A percentile compares a stretch with the other conserved stretches of the same genome.
Evolutionary conservation across 1,140 invertebrate genomes (phyloP).

Genomic region (Rhyzopertha dominica): DNA sequence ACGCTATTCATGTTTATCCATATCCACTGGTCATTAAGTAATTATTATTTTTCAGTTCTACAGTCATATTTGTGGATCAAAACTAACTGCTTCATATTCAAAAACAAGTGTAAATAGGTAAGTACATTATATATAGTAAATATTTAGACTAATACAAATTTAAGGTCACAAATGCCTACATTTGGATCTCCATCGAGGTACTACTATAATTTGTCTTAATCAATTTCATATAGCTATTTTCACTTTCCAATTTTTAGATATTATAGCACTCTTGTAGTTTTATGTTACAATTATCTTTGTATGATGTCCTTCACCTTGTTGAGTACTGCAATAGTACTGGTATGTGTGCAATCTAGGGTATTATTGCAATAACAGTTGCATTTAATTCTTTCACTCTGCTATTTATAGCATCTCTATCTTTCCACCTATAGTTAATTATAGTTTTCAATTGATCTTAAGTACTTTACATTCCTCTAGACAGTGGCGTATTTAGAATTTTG

Average conservation of each 20-base stretch:
- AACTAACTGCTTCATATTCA: conserved; percentile 48
- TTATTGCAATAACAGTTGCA: too few species aligned
- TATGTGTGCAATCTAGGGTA: too few species aligned
- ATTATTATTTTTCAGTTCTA: conserved; percentile 59
- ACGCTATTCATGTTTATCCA: conserved; percentile 20
- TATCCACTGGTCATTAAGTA: conserved; percentile 2
- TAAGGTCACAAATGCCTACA: conserved; percentile 14
- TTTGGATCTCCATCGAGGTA: conserved; percentile 35
- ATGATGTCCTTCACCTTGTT: too few species aligned
- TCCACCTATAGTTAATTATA: too few species aligned
- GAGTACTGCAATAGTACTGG: too few species aligned
- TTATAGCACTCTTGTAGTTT: conserved; percentile 5
- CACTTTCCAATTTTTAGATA: not conserved
- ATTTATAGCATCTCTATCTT: too few species aligned
- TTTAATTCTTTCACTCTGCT: too few species aligned
- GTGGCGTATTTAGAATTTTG: too few species aligned
- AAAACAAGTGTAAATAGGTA: conserved; percentile 53
- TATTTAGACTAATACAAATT: conserved; percentile 15
- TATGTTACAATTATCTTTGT: too few species aligned
- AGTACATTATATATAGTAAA: conserved; percentile 27
- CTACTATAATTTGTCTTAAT: conserved; percentile 24
- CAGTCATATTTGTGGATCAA: conserved; percentile 60
- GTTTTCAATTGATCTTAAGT: too few species aligned
- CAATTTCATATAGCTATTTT: conserved; percentile 8
- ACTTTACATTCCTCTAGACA: too few species aligned